These are phyloP conservation scores for Ceratina calcarata DNA, from an alignment of 1,140 invertebrate genomes.

Conservation along the genomic window DNA sequence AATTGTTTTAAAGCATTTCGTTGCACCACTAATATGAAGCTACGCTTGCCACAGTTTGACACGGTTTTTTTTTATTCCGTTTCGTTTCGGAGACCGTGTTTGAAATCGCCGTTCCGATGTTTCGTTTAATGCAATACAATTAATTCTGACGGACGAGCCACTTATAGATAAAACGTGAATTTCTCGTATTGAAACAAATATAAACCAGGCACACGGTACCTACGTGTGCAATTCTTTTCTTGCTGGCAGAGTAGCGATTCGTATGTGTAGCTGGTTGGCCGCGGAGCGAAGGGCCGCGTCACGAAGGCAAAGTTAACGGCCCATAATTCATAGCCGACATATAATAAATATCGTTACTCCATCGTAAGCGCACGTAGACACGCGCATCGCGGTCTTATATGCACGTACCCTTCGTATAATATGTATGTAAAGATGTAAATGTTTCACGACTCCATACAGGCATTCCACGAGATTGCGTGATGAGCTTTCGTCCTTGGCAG, in stretches of 20 bases:
- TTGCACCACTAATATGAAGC: too few species aligned
- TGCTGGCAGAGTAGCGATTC: slow-evolving; percentile 45
- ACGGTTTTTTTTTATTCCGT: neutral
- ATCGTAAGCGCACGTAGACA: slow-evolving; percentile 56
- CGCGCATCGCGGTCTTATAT: slow-evolving; percentile 32
- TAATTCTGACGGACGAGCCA: slow-evolving; percentile 1
- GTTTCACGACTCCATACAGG: slow-evolving; percentile 49
- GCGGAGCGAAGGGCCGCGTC: slow-evolving; percentile 58
- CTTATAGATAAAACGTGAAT: slow-evolving; percentile 1
- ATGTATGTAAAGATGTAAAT: slow-evolving; percentile 45
- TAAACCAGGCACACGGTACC: neutral
- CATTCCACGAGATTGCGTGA: slow-evolving; percentile 47
- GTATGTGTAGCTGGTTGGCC: slow-evolving; percentile 23
- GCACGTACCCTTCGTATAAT: slow-evolving; percentile 20
- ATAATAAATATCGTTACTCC: slow-evolving; percentile 71
- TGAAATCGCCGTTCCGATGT: neutral
- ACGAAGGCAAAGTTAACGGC: slow-evolving; percentile 67
- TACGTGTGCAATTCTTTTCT: slow-evolving; percentile 34
- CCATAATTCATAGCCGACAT: slow-evolving; percentile 70
- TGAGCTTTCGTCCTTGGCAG: slow-evolving; percentile 62
- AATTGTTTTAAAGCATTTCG: too few species aligned
- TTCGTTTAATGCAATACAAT: slow-evolving; percentile 20
- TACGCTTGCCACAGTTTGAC: too few species aligned
- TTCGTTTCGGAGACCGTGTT: neutral
- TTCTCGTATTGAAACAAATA: neutral